Base-by-base conservation (phyloP, 2,113 vertebrate species). In the Heptranchias perlo region DNA sequence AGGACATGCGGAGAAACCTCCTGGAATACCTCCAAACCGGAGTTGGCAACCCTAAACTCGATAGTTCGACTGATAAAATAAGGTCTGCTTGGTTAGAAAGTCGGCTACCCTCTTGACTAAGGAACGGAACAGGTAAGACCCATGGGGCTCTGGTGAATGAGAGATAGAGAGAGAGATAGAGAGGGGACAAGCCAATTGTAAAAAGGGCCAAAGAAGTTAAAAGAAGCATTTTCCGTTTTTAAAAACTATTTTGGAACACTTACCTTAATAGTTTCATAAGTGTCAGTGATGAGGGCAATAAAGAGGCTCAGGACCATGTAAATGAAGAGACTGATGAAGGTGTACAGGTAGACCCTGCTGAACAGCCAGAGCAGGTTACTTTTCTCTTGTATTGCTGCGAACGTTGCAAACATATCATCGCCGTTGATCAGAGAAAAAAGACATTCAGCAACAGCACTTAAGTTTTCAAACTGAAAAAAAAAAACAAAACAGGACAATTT, bases 241-340 rank as follows among this genome's bases (percentile, higher is more conserved):
- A n/a, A n/a, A n/a, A n/a, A n/a, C n/a, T n/a, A n/a, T n/a, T n/a
- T 78, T 78, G 39, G 21, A 82, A 39, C 1, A 14, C 39, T 97
- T 98, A 99, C 99, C 98, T 99, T 99, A 97, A 99, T 99, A 84
- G 98, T 99, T 96, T 99, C 99, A 0, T 99, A 99, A 93, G 99
- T 98, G 49, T 99, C 99, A 0, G 99, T 99, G 97, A 99, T 99
- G 96, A 99, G 98, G 4, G 99, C 99, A 91, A 99, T 99, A 96
- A 99, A 99, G 96, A 99, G 99, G 84, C 99, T 99, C 96, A 99
- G 98, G 96, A 99, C 98, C 99, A 99, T 99, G 97, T 99, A 99
- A 97, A 99, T 99, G 96, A 99, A 99, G 62, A 99, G 98, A 4
- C 99, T 99, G 96, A 99, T 99, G 97, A 99, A 99, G 97, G 99